These are phyloP conservation scores for Onchidella celtica DNA, from an alignment of 2,888 invertebrate genomes.

Conservation along the genomic window DNA sequence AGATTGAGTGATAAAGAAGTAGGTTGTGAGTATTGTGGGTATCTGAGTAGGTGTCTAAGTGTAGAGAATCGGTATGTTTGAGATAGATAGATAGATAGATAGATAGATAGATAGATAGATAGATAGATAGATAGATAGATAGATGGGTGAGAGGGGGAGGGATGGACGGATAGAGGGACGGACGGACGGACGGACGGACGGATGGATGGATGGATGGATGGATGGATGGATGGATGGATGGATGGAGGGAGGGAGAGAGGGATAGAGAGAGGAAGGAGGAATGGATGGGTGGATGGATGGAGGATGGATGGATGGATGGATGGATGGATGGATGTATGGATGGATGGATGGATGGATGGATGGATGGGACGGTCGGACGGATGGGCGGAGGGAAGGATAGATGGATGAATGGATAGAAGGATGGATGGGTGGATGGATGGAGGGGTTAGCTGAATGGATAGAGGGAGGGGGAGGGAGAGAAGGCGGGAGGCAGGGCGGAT, in stretches of 20 bases:
- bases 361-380: too few species aligned
- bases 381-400: too few species aligned
- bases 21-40: too few species aligned
- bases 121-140: neutral
- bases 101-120: neutral
- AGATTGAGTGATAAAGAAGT: too few species aligned
- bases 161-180: neutral
- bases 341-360: neutral
- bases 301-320: neutral
- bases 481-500: too few species aligned
- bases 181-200: neutral
- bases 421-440: too few species aligned
- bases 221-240: neutral
- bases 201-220: neutral
- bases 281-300: neutral
- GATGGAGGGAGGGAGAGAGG: neutral
- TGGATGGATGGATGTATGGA: neutral
- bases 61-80: too few species aligned
- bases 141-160: neutral
- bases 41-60: too few species aligned
- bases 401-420: too few species aligned
- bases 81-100: neutral
- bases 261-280: neutral
- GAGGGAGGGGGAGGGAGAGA: too few species aligned
- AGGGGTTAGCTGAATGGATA: too few species aligned